A percentile compares a stretch with the other conserved stretches of the same genome.
phyloP scores from a whole-genome alignment of 1,140 invertebrate genomes.

The Aradophagus sp. region DNA sequence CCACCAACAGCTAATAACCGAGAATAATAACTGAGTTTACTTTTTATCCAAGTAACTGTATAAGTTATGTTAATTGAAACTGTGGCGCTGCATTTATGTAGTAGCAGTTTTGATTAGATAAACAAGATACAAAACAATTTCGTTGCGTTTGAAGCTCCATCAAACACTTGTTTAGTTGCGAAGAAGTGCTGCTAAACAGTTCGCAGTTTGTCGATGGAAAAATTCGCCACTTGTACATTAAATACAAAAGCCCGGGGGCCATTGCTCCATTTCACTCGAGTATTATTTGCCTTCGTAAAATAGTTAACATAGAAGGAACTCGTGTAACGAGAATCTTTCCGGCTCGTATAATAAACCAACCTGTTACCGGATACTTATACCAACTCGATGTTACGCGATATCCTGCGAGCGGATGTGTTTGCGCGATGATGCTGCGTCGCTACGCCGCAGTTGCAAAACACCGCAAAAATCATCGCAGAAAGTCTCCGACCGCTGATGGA shows the following conservation, averaged over 20 bases:
- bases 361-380: constrained; percentile 57
- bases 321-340: constrained; percentile 59
- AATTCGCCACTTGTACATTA: constrained; percentile 23
- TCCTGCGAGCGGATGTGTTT: constrained; percentile 55
- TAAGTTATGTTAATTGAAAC: no score
- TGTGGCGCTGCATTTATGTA: no score
- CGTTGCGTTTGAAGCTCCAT: constrained; percentile 6
- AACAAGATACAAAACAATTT: constrained; percentile 19
- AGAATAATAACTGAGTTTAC: no score
- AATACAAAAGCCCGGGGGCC: constrained; percentile 35
- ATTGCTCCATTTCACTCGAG: constrained; percentile 41
- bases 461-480: constrained; percentile 41
- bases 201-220: constrained; percentile 23
- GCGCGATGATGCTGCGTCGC: constrained; percentile 45
- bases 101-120: constrained; percentile 9
- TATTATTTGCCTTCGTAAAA: constrained; percentile 48
- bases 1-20: no score
- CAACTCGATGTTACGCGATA: constrained; percentile 56
- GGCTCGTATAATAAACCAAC: constrained; percentile 54
- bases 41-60: no score
- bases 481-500: constrained; percentile 14
- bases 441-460: constrained; percentile 23
- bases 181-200: background rate
- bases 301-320: constrained; percentile 52
- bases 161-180: constrained; percentile 5